These are phyloP conservation scores for Trachurus trachurus DNA, from an alignment of 2,797 vertebrate genomes.

Conservation along the genomic window DNA sequence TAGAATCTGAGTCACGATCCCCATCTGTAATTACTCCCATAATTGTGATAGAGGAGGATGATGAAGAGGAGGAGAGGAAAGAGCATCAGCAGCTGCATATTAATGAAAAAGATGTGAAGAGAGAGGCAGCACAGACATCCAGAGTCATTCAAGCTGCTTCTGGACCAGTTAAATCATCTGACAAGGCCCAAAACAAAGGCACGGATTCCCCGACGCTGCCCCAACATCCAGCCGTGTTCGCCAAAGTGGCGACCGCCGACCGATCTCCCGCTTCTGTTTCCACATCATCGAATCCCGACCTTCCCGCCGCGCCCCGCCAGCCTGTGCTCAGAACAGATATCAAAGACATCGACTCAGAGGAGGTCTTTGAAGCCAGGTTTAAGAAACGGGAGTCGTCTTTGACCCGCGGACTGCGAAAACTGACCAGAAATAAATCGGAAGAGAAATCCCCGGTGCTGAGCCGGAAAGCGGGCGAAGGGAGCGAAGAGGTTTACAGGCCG, in stretches of 20 bases:
- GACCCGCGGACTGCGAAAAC: constrained; percentile 89
- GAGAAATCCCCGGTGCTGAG: constrained; percentile 84
- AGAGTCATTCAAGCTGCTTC: constrained; percentile 84
- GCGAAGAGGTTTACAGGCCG: constrained; percentile 94
- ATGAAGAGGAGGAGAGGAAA: constrained; percentile 57
- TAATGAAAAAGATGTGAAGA: constrained; percentile 38
- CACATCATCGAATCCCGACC: constrained; percentile 53
- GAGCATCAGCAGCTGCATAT: constrained; percentile 39
- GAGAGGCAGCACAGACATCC: constrained; percentile 34
- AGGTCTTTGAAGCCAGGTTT: constrained; percentile 95
- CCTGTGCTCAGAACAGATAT: constrained; percentile 84
- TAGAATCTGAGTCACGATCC: constrained; percentile 49
- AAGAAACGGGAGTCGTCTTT: constrained; percentile 93
- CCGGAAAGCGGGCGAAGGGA: constrained; percentile 71
- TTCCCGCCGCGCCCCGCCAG: constrained; percentile 44
- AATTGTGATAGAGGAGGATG: constrained; percentile 72
- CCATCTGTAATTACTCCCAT: constrained; percentile 66
- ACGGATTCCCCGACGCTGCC: constrained; percentile 41
- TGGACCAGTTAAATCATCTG: constrained; percentile 26
- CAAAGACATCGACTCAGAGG: constrained; percentile 94
- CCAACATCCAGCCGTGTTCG: constrained; percentile 85
- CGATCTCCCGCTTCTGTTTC: constrained; percentile 29
- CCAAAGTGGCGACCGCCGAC: constrained; percentile 80
- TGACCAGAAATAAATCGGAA: constrained; percentile 91
- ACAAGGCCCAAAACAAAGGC: constrained; percentile 19